phyloP scores from a whole-genome alignment of 2,113 vertebrate genomes.

The Rhizomys pruinosus region DNA sequence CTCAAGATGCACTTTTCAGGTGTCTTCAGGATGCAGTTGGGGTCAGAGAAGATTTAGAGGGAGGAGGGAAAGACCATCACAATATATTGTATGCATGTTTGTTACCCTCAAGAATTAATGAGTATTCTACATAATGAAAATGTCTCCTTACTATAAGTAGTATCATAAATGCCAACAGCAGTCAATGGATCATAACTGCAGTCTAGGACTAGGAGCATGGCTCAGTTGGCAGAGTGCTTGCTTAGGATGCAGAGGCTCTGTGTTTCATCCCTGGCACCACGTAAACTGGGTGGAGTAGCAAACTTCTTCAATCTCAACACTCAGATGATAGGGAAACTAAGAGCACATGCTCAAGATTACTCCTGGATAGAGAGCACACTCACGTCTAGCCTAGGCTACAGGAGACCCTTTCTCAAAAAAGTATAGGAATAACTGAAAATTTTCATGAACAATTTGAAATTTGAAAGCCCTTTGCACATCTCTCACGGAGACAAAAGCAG shows the following conservation, averaged over 20 bases:
- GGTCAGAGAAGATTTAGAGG: not conserved
- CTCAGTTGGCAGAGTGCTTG: not conserved
- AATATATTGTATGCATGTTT: not conserved
- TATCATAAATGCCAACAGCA: not conserved
- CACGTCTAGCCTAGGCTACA: not conserved
- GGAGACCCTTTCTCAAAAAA: not conserved
- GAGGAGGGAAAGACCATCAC: too few species aligned
- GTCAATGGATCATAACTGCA: not conserved
- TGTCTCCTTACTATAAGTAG: too few species aligned
- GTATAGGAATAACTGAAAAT: not conserved
- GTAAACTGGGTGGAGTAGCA: not conserved
- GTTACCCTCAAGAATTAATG: not conserved
- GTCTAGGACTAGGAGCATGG: not conserved
- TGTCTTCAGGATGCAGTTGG: too few species aligned
- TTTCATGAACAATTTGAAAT: constrained; percentile 12
- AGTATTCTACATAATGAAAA: not conserved
- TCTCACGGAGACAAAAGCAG: too few species aligned
- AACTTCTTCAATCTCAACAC: not conserved
- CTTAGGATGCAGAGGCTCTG: not conserved
- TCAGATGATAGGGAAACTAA: not conserved
- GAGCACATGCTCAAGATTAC: too few species aligned
- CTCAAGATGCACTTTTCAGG: not conserved
- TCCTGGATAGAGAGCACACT: not conserved
- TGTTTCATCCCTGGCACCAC: not conserved
- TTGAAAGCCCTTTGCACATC: not conserved